Evolutionary conservation across 1,140 invertebrate species (phyloP).

Genomic region (Drosophila parabipectinata): DNA sequence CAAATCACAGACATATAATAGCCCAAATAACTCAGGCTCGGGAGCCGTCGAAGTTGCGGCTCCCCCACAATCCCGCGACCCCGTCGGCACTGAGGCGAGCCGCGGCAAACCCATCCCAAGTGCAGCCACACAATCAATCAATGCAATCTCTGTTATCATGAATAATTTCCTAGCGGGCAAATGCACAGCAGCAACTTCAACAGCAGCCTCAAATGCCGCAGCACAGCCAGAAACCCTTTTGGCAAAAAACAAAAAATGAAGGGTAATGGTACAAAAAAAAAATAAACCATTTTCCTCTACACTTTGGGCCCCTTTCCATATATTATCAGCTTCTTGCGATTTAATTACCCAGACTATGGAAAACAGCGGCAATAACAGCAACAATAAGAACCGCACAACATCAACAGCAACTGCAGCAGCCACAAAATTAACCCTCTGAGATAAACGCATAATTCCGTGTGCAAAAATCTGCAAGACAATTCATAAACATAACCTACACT

Average conservation of each 20-base stretch:
- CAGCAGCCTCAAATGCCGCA: slow-evolving; percentile 2
- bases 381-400: slow-evolving; percentile 13
- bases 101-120: slow-evolving; percentile 43
- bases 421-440: slow-evolving; percentile 67
- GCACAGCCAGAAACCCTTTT: slow-evolving; percentile 56
- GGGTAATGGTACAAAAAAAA: slow-evolving; percentile 5
- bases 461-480: slow-evolving; percentile 69
- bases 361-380: slow-evolving; percentile 44
- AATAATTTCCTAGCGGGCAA: slow-evolving; percentile 79
- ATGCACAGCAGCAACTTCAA: slow-evolving; percentile 40
- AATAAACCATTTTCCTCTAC: slow-evolving; percentile 49
- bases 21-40: slow-evolving; percentile 71
- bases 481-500: slow-evolving; percentile 68
- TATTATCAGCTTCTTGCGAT: slow-evolving; percentile 74
- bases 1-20: slow-evolving; percentile 77
- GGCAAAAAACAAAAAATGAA: slow-evolving; percentile 25
- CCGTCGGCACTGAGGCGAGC: slow-evolving; percentile 14
- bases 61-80: slow-evolving; percentile 14
- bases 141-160: slow-evolving; percentile 81
- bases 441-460: slow-evolving; percentile 73
- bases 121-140: slow-evolving; percentile 73
- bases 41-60: slow-evolving; percentile 34
- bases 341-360: slow-evolving; percentile 73
- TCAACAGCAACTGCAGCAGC: slow-evolving; percentile 5
- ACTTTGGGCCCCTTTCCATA: slow-evolving; percentile 46